Evolutionary conservation across 2,113 vertebrate species (phyloP).

Genomic region (Ophiodon elongatus): DNA sequence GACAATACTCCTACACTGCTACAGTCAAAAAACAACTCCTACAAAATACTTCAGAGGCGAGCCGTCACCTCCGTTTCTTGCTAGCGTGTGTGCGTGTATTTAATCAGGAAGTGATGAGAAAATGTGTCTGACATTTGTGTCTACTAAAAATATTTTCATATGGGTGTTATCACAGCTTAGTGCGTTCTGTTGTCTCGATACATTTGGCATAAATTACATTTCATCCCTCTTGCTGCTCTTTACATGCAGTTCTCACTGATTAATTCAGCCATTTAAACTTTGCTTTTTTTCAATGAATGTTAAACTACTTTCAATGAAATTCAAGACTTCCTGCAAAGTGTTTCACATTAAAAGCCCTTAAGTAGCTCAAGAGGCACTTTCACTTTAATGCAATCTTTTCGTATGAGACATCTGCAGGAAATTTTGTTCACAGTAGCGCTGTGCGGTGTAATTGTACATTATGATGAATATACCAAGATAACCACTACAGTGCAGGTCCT

Average conservation of each 20-base stretch:
- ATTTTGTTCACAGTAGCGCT: neutral
- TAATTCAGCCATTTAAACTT: no score
- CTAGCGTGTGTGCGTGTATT: neutral
- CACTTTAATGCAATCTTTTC: neutral
- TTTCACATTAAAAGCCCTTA: neutral
- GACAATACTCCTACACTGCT: neutral
- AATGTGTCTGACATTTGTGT: neutral
- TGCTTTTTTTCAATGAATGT: neutral
- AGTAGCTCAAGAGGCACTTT: neutral
- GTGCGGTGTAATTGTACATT: neutral
- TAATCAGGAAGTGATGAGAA: constrained; percentile 8
- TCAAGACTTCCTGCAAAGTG: neutral
- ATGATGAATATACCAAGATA: no score
- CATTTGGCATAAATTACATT: neutral
- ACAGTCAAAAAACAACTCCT: neutral
- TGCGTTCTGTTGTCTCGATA: neutral
- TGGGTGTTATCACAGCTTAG: neutral
- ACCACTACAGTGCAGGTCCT: neutral
- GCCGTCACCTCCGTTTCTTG: neutral
- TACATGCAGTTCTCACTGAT: no score
- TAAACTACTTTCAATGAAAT: neutral
- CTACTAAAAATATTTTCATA: neutral
- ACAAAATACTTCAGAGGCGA: neutral
- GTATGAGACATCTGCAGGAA: neutral
- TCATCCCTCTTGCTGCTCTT: neutral